Conservation (phyloP, 2,797 vertebrate species). For the Phrynocephalus guinanensis region DNA sequence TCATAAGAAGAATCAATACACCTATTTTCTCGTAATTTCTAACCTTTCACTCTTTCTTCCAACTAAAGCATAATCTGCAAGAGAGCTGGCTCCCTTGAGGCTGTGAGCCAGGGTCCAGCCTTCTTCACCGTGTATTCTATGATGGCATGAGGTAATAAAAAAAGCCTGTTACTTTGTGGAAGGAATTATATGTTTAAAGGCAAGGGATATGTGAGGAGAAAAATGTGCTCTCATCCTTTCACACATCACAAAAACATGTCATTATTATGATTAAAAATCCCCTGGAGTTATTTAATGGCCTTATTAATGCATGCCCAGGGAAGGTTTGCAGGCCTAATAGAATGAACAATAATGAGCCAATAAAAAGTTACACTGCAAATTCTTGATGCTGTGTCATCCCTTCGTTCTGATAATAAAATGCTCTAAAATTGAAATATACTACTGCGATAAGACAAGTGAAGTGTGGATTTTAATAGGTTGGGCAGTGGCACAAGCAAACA, state of each 20-base stretch:
- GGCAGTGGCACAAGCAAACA: not conserved
- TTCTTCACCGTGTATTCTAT: not conserved
- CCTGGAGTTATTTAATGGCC: constrained; percentile 5
- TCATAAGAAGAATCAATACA: not conserved
- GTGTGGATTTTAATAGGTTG: not conserved
- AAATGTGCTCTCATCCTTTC: not conserved
- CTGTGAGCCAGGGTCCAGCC: not conserved
- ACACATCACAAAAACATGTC: constrained; percentile 41
- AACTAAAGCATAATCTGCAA: not conserved
- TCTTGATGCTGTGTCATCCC: constrained; percentile 45
- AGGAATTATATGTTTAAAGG: not conserved
- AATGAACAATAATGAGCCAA: constrained; percentile 54
- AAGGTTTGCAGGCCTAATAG: constrained; percentile 38
- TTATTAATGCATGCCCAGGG: constrained; percentile 56
- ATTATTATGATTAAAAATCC: constrained; percentile 45
- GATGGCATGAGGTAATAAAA: not conserved
- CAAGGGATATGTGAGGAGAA: not conserved
- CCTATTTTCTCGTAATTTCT: not conserved
- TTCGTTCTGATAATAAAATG: constrained; percentile 56
- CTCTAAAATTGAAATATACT: constrained; percentile 48
- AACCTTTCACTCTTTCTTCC: not conserved
- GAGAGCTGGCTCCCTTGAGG: not conserved
- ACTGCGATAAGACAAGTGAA: constrained; percentile 3
- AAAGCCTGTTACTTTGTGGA: not conserved
- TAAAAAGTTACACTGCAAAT: constrained; percentile 46